Evolutionary conservation across 2,888 invertebrate genomes (phyloP).

Genomic region (Phyllotreta cruciferae): DNA sequence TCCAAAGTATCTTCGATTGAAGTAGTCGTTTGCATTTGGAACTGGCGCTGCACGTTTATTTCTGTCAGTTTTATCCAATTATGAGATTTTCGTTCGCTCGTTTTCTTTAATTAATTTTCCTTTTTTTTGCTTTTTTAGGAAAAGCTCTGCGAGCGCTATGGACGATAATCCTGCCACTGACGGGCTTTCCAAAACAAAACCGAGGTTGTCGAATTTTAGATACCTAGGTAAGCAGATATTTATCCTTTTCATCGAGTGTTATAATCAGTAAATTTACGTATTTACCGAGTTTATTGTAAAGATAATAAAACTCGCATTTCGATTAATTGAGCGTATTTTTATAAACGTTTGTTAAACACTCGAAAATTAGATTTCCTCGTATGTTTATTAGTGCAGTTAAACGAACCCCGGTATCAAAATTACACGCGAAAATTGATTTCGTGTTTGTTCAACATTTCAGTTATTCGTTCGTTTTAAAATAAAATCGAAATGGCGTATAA

Average conservation of each 20-base stretch:
- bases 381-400: constrained; percentile 13
- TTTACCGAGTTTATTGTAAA: too few relatives aligned
- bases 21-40: constrained; percentile 1
- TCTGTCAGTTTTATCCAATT: neutral
- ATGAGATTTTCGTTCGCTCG: neutral
- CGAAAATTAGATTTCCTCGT: constrained; percentile 5
- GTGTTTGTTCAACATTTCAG: constrained; percentile 15
- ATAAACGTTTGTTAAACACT: too few relatives aligned
- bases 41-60: neutral
- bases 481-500: constrained; percentile 1
- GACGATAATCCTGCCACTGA: too few relatives aligned
- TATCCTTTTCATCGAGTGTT: too few relatives aligned
- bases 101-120: constrained; percentile 4
- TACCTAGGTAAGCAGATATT: too few relatives aligned
- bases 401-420: constrained; percentile 12
- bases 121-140: neutral
- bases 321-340: too few relatives aligned
- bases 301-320: too few relatives aligned
- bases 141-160: too few relatives aligned
- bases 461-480: constrained; percentile 6
- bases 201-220: too few relatives aligned
- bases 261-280: too few relatives aligned
- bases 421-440: constrained; percentile 12
- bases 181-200: too few relatives aligned
- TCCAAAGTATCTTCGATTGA: neutral